Percentiles rank a stretch among this genome's conserved stretches.
These are phyloP conservation scores for Nannobrachium achirus DNA, from an alignment of 2,113 vertebrate genomes.

Conservation along the genomic window DNA sequence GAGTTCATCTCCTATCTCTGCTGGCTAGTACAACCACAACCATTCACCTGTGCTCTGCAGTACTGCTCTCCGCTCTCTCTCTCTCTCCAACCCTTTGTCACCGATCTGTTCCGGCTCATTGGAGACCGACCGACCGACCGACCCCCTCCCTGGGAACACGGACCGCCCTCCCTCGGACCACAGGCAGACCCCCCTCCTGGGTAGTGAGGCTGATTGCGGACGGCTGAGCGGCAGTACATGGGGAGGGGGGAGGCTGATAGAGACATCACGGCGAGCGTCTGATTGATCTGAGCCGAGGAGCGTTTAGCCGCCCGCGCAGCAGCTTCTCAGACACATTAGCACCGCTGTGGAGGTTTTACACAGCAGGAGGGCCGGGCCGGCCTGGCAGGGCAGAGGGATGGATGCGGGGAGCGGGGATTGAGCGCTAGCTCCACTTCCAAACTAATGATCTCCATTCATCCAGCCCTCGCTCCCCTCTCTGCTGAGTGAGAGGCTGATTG, in stretches of 20 bases:
- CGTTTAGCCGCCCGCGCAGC: conserved; percentile 21
- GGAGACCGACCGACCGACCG: neutral
- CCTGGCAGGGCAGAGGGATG: too few relatives aligned
- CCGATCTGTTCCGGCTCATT: conserved; percentile 1
- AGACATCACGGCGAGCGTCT: conserved; percentile 27
- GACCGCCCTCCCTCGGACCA: conserved; percentile 8
- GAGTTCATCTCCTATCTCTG: conserved; percentile 59
- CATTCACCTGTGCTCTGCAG: conserved; percentile 21
- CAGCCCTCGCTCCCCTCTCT: too few relatives aligned
- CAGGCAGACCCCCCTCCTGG: too few relatives aligned
- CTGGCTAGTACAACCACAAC: conserved; percentile 2
- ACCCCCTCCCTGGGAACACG: neutral
- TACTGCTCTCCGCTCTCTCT: conserved; percentile 20
- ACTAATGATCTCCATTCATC: too few relatives aligned
- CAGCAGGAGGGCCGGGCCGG: too few relatives aligned
- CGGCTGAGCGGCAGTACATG: neutral
- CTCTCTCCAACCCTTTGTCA: neutral
- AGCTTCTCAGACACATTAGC: neutral
- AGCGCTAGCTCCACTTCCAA: too few relatives aligned
- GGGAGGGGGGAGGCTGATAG: conserved; percentile 31
- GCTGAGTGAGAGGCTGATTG: too few relatives aligned
- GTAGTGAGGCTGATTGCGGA: conserved; percentile 33
- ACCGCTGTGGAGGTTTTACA: neutral
- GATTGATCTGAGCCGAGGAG: conserved; percentile 34
- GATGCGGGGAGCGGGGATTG: too few relatives aligned